Evolutionary conservation across 2,888 invertebrate genomes (phyloP), one percentile per base, ranked within the genome.

Genomic region (Dugesia japonica): DNA sequence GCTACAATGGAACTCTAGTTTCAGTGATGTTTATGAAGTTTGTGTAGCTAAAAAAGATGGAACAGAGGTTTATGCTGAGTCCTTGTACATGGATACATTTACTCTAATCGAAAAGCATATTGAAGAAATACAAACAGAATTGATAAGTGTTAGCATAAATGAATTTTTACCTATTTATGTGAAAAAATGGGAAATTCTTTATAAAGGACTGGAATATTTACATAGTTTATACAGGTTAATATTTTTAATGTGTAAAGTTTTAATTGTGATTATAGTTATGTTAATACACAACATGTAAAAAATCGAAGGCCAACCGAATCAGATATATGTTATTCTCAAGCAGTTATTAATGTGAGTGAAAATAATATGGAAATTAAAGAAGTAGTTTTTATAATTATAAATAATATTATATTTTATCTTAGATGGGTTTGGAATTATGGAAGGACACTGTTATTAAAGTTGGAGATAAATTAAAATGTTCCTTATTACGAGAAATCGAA

Each of bases 301-400:
- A 38, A 38, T 17, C 38, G 38, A 38, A 38, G 38, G 17, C 38
- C 38, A 38, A 38, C 38, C 38, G 38, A 38, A 38, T 38, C 38
- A 38, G 38, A 38, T 17, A 38, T 38, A 13, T 38, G 38, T 17
- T 38, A 38, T 17, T 38, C 38, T 13, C 38, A 38, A 38, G 38
- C 38, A 9, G 38, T 38, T 17, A 38, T 38, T 38, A 38, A 38
- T 17, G 38, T 38, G 13, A 38, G 27, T 7, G 73, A 73, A n/a
- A 26, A 73, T n/a, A 73, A 73, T 73, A 73, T 73, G 73, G 73
- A 73, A 73, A 73, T 73, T 9, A 31, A 73, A 73, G 73, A 73
- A 26, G 73, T 73, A n/a, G n/a, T n/a, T n/a, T n/a, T n/a, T n/a
- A n/a, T n/a, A n/a, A n/a, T n/a, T n/a, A n/a, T n/a, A n/a, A 38